A percentile compares a stretch with the other conserved stretches of the same genome.
Evolutionary conservation across 2,888 invertebrate genomes (phyloP).

Genomic region (Micoletzkya japonica): DNA sequence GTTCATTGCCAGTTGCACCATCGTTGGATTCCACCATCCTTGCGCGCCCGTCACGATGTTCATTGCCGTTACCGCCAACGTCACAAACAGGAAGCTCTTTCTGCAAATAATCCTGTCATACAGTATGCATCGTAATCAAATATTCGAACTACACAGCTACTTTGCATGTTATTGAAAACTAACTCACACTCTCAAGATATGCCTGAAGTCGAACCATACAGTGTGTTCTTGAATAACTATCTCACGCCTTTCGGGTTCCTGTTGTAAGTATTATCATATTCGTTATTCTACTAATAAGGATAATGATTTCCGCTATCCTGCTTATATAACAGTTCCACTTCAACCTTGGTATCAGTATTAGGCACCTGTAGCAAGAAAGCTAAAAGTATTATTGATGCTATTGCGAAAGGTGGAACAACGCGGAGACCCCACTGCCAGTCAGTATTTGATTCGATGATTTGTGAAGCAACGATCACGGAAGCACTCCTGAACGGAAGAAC

Average conservation of each 20-base stretch:
- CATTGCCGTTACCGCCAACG: neutral
- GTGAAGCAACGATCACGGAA: slow-evolving; percentile 17
- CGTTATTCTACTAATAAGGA: neutral
- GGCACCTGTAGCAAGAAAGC: slow-evolving; percentile 5
- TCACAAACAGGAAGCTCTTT: slow-evolving; percentile 10
- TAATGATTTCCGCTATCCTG: too few relatives aligned
- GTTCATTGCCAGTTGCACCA: slow-evolving; percentile 25
- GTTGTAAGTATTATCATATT: neutral
- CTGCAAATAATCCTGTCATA: neutral
- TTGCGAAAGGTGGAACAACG: slow-evolving; percentile 18
- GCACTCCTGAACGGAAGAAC: slow-evolving; percentile 23
- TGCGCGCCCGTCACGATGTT: slow-evolving; percentile 26
- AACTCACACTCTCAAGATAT: slow-evolving; percentile 17
- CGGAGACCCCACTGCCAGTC: slow-evolving; percentile 29
- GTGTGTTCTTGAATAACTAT: neutral
- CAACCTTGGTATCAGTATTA: too few relatives aligned
- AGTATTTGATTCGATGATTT: neutral
- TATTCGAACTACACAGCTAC: neutral
- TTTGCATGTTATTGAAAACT: neutral
- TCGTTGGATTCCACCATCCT: slow-evolving; percentile 29
- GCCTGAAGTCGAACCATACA: slow-evolving; percentile 13
- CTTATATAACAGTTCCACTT: too few relatives aligned
- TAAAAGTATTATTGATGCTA: neutral
- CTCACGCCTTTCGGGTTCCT: slow-evolving; percentile 1
- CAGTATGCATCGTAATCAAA: neutral